Evolutionary conservation across 2,113 vertebrate species (phyloP).

Genomic region (Galeopterus variegatus): DNA sequence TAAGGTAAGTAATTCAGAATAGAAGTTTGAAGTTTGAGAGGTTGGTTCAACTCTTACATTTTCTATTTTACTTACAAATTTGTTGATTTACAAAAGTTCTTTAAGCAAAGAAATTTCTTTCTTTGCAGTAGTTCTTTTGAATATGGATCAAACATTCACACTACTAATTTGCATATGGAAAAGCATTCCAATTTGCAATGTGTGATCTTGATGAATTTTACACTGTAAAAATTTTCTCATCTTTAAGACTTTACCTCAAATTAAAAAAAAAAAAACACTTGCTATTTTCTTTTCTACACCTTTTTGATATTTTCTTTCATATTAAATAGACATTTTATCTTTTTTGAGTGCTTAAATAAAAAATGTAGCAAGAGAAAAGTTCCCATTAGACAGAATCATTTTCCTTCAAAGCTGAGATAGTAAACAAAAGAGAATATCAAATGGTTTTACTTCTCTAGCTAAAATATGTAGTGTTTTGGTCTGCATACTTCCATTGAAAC

Average conservation of each 20-base stretch:
- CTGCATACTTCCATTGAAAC: background rate
- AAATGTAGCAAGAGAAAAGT: slow-evolving; percentile 1
- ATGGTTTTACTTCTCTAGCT: background rate
- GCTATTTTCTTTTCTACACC: background rate
- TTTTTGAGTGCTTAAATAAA: background rate
- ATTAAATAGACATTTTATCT: background rate
- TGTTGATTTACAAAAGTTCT: background rate
- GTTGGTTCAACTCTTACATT: background rate
- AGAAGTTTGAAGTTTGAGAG: slow-evolving; percentile 24
- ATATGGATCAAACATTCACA: background rate
- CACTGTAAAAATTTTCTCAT: background rate
- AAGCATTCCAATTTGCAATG: background rate
- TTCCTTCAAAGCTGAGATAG: background rate
- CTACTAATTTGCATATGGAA: slow-evolving; percentile 7
- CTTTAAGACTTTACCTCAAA: background rate
- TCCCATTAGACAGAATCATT: background rate
- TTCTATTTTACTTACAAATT: background rate
- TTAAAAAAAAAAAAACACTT: slow-evolving; percentile 6
- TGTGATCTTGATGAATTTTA: slow-evolving; percentile 39
- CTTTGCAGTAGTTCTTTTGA: slow-evolving; percentile 46
- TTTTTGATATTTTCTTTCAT: slow-evolving; percentile 17
- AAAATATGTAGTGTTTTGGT: background rate
- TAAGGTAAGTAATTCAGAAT: slow-evolving; percentile 23
- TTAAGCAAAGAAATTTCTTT: slow-evolving; percentile 2
- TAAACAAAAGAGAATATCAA: background rate